These are phyloP conservation scores for Callimorpha dominula DNA, from an alignment of 2,888 invertebrate genomes.

Conservation along the genomic window DNA sequence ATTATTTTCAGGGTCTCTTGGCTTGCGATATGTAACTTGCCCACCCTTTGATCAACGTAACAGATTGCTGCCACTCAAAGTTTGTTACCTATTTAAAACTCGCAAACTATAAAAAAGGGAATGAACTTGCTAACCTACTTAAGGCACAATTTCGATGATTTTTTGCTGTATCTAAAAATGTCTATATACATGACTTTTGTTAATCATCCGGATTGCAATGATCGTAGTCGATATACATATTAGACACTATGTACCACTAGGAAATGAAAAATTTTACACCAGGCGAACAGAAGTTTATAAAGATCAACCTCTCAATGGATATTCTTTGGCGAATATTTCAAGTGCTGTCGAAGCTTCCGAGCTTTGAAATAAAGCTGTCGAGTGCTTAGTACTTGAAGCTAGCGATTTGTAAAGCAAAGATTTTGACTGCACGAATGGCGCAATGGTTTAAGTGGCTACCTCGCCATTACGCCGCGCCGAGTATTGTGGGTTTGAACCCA, in stretches of 20 bases:
- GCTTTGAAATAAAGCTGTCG: conserved; percentile 31
- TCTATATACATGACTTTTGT: too few species aligned
- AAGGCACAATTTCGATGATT: background rate
- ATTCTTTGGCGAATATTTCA: conserved; percentile 18
- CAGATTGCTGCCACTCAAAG: background rate
- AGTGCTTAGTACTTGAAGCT: conserved; percentile 39
- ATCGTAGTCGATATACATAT: too few species aligned
- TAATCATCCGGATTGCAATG: too few species aligned
- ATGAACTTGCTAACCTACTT: background rate
- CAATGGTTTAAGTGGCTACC: too few species aligned
- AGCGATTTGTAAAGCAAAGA: conserved; percentile 12
- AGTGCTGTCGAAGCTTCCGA: conserved; percentile 27
- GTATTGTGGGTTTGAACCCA: too few species aligned
- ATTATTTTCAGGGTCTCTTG: background rate
- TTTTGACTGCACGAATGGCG: too few species aligned
- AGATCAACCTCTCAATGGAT: conserved; percentile 23
- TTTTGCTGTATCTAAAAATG: background rate
- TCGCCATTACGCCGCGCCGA: too few species aligned
- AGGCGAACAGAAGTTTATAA: conserved; percentile 19
- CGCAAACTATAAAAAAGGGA: background rate
- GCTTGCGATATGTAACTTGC: background rate
- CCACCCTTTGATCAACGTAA: background rate
- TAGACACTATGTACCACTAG: too few species aligned
- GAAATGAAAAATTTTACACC: too few species aligned
- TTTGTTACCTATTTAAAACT: background rate